Percentiles rank a stretch among this genome's conserved stretches.
phyloP scores from a whole-genome alignment of 1,140 invertebrate genomes.

The Musca domestica region DNA sequence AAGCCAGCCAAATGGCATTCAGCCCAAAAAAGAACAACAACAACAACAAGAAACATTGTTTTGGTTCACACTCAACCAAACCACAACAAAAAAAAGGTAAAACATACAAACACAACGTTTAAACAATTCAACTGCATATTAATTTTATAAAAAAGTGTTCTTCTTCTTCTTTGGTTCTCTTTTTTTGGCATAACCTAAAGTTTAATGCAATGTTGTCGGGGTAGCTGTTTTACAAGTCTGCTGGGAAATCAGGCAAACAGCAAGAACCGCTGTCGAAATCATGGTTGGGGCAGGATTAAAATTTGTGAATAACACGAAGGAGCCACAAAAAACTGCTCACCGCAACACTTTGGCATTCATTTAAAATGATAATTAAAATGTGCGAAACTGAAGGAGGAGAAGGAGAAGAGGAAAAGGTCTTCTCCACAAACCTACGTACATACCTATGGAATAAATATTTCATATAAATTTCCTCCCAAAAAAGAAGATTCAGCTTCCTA shows the following conservation, averaged over 20 bases:
- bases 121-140: background rate
- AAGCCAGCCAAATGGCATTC: slow-evolving; percentile 9
- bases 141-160: background rate
- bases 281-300: background rate
- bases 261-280: too few species aligned
- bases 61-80: background rate
- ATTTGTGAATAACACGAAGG: background rate
- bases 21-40: background rate
- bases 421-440: too few species aligned
- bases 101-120: background rate
- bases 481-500: too few species aligned
- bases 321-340: too few species aligned
- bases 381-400: too few species aligned
- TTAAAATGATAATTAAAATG: too few species aligned
- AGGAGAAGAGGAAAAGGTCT: too few species aligned
- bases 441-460: too few species aligned
- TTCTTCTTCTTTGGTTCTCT: background rate
- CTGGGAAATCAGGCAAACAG: background rate
- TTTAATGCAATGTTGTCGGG: background rate
- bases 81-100: too few species aligned
- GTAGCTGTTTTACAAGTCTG: background rate
- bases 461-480: too few species aligned
- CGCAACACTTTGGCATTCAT: too few species aligned
- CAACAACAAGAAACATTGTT: background rate
- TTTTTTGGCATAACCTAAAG: slow-evolving; percentile 3